Base-by-base conservation (phyloP, 2,888 invertebrate species). In the Lithophane semibrunnea region DNA sequence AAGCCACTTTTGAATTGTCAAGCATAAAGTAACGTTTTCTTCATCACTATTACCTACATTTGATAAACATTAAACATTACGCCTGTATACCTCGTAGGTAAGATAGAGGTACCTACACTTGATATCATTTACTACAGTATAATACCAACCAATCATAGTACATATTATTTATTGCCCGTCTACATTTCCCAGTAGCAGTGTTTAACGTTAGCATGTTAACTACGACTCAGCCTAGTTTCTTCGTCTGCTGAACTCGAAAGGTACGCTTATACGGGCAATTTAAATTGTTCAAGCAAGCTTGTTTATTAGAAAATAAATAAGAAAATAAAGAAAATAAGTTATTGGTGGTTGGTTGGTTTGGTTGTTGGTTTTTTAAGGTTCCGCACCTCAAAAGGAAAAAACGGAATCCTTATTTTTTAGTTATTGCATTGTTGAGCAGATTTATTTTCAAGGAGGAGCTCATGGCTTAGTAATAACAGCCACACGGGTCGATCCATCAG, bases 171-270 rank as follows among this genome's bases (percentile, higher is more conserved):
- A 73, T 60, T 37, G 10, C 16, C 18, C 9, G 3, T 7, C 18
- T 24, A 42, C 0, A 10, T 29, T 44, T 54, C 5, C 29, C 29
- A 29, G 21, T 10, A 63, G 21, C 37, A 7, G 37, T 44, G 29
- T 47, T 47, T 47, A 18, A 42, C 44, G 47, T 76, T 21, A 75
- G 13, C 52, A 52, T n/a, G 44, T 44, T 75, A 29, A 73, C 7
- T 42, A 5, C 9, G 21, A 49, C 2, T 64, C 44, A 37, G 56
- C n/a, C 52, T 64, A 80, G n/a, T 12, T 64, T n/a, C 0, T 64
- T 69, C 12, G 18, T 13, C 29, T 16, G 13, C 5, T 16, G 3
- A 70, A 10, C 47, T 56, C 1, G 54, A 52, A 79, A 47, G 7
- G 37, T 47, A 47, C 4, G 54, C n/a, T 56, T 56, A 56, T 12